phyloP scores from a whole-genome alignment of 1,140 invertebrate genomes.

The Nixonia krombeini region DNA sequence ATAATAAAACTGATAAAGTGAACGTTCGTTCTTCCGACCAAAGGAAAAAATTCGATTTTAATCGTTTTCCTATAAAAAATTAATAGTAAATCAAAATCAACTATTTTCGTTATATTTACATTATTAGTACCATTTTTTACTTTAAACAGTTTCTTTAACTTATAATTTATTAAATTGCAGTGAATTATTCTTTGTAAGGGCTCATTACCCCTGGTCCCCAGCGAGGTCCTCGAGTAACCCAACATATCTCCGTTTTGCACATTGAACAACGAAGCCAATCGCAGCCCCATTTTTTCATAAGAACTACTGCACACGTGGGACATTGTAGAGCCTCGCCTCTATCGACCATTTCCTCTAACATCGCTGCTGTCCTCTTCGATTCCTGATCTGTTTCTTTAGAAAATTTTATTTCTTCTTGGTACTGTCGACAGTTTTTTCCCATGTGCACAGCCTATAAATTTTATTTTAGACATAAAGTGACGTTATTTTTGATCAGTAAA shows the following conservation, averaged over 20 bases:
- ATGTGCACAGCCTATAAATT: slow-evolving; percentile 83
- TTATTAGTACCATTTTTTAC: too few relatives aligned
- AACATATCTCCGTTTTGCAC: slow-evolving; percentile 96
- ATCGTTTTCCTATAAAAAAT: too few relatives aligned
- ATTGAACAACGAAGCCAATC: slow-evolving; percentile 94
- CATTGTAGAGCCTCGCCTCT: slow-evolving; percentile 90
- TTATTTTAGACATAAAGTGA: slow-evolving; percentile 26
- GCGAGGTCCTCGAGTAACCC: slow-evolving; percentile 89
- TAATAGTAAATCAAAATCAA: too few relatives aligned
- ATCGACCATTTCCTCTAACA: slow-evolving; percentile 86
- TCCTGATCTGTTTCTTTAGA: slow-evolving; percentile 78
- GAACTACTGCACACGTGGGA: slow-evolving; percentile 85
- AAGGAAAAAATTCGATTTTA: too few relatives aligned
- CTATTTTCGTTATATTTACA: too few relatives aligned
- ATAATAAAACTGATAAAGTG: too few relatives aligned
- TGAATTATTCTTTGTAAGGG: too few relatives aligned
- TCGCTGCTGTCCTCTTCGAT: slow-evolving; percentile 81
- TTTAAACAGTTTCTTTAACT: too few relatives aligned
- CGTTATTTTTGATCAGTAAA: slow-evolving; percentile 19
- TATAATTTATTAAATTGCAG: too few relatives aligned
- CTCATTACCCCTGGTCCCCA: slow-evolving; percentile 87
- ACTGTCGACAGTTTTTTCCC: slow-evolving; percentile 87
- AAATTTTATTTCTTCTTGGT: slow-evolving; percentile 81
- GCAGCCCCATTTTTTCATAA: slow-evolving; percentile 96
- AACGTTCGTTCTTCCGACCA: too few relatives aligned